Evolutionary conservation across 2,888 invertebrate genomes (phyloP).

Genomic region (Anoncus sp.): DNA sequence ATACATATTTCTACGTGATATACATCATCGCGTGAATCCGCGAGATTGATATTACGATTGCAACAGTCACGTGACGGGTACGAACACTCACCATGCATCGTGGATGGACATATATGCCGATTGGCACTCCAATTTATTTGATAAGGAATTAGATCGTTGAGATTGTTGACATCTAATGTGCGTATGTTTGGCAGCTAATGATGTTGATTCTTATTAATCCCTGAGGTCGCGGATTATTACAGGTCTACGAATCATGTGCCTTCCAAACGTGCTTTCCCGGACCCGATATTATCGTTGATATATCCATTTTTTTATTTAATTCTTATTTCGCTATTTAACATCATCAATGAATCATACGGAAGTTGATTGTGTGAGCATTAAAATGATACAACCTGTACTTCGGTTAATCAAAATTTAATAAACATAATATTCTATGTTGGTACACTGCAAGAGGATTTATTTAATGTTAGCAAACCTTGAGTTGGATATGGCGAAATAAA

Average conservation of each 20-base stretch:
- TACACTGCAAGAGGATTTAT: too few species aligned
- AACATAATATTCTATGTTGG: too few species aligned
- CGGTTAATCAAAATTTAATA: too few species aligned
- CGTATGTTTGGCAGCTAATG: not conserved
- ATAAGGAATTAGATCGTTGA: slow-evolving; percentile 5
- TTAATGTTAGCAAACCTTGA: too few species aligned
- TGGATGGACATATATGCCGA: not conserved
- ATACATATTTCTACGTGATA: slow-evolving; percentile 18
- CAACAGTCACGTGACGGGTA: slow-evolving; percentile 14
- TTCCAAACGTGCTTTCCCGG: not conserved
- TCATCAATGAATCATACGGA: too few species aligned
- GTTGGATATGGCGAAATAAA: too few species aligned
- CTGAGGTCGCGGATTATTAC: not conserved
- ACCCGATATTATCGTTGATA: too few species aligned
- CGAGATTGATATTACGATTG: slow-evolving; percentile 42
- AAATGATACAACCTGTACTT: too few species aligned
- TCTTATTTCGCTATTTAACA: too few species aligned
- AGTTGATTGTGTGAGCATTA: too few species aligned
- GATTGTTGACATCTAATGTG: not conserved
- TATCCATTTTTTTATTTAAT: too few species aligned
- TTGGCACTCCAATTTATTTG: slow-evolving; percentile 15
- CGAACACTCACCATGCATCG: not conserved
- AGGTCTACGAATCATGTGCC: not conserved
- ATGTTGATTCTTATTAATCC: slow-evolving; percentile 14
- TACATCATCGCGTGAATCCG: slow-evolving; percentile 40